Base-by-base conservation (phyloP, 2,888 invertebrate genomes). In the Stratiomys singularior region DNA sequence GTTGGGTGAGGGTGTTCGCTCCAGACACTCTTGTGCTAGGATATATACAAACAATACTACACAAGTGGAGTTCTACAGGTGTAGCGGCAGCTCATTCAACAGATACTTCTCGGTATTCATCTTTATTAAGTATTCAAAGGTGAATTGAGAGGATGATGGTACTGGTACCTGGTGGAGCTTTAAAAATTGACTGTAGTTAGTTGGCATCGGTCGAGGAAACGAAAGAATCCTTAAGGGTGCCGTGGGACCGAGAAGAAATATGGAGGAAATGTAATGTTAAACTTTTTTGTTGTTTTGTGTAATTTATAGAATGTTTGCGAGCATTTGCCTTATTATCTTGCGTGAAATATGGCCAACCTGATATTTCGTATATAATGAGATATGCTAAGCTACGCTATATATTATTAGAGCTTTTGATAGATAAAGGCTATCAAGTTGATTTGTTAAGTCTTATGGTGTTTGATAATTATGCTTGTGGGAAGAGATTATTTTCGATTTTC, bases 281-380 rank as follows among this genome's bases (percentile, higher is more conserved):
- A 18, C 15, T 52, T 52, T 52, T 13, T 60, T 7, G 9, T 30
- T 64, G 28, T 64, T 25, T 21, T 64, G 44, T 23, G 4, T 47
- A 30, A 69, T 69, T 69, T 69, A 69, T 46, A 47, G 69, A 25
- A 44, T 23, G 47, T 69, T 69, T 46, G 69, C 44, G 67, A 67
- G 15, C 23, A 21, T 69, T 47, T 46, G 47, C 30, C 18, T 21
- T 69, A 69, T 69, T 69, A 69, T 69, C 69, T 69, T 18, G 47
- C 47, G 46, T 69, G 69, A 69, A 47, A 69, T 69, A 69, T 69
- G 3, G 47, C 30, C 46, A 27, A 69, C 69, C 2, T 69, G 47
- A 47, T 69, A 69, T 69, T 69, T 60, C 7, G 5, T 60, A 25
- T 21, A 18, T 23, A 25, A 60, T 60, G 60, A 60, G 60, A 60